phyloP scores from a whole-genome alignment of 2,113 vertebrate species.

The Epinephelus cyanopodus region DNA sequence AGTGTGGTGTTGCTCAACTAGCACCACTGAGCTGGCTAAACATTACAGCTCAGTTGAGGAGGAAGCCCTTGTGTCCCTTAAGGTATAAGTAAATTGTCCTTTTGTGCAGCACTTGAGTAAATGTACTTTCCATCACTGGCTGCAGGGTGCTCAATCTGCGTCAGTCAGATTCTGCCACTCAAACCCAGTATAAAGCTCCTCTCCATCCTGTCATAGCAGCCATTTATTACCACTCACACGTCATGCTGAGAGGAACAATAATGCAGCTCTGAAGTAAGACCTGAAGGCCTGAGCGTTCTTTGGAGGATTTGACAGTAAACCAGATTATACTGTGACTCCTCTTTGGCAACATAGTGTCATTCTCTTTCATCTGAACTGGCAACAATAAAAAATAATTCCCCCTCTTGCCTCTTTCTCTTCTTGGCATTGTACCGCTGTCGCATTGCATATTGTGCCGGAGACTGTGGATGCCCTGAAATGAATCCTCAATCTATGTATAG shows the following conservation, averaged over 20 bases:
- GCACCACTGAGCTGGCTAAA: no score
- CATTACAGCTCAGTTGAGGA: no score
- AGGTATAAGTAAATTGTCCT: no score
- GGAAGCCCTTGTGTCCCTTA: no score
- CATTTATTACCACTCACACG: conserved; percentile 30
- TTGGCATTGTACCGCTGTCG: conserved; percentile 24
- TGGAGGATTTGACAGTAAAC: conserved; percentile 49
- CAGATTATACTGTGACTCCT: conserved; percentile 45
- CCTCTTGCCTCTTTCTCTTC: conserved; percentile 1
- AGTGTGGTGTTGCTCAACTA: no score
- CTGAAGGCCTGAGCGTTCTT: conserved; percentile 33
- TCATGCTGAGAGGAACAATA: conserved; percentile 49
- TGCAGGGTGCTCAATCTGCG: not conserved
- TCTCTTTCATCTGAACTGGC: conserved; percentile 41
- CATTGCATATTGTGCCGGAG: conserved; percentile 16
- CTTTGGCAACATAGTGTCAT: conserved; percentile 23
- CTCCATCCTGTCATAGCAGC: conserved; percentile 31
- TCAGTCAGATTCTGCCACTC: conserved; percentile 20
- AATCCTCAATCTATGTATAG: conserved; percentile 6
- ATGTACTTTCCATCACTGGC: not conserved
- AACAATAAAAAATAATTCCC: conserved; percentile 6
- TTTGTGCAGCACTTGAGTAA: not conserved
- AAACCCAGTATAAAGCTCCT: conserved; percentile 18
- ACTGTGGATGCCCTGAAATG: conserved; percentile 15
- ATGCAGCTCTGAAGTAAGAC: conserved; percentile 32